Evolutionary conservation across 1,140 invertebrate species (phyloP), one percentile per base, ranked within the genome.

Genomic region (Penaeus indicus): DNA sequence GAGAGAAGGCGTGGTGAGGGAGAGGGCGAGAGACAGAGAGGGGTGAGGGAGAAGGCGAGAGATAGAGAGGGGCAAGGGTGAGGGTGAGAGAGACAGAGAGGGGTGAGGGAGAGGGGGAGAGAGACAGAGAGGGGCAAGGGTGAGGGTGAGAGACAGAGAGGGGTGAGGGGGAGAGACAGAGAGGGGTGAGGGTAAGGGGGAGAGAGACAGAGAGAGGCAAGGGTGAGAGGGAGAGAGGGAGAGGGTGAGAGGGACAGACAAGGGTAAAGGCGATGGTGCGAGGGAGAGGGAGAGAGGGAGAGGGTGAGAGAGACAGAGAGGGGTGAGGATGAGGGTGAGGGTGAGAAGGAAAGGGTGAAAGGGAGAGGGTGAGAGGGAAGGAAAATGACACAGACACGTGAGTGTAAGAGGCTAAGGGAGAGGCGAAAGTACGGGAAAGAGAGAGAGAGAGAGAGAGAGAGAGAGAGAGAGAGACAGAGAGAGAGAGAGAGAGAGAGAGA

Each of bases 151-250:
- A n/a, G 79, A 8, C 4, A 42, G 38, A 42, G 38, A 8, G 21
- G 72, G 38, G 69, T 2, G 19, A 78, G 75, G 38, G 75, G 0
- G 78, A 47, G 78, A 79, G 78, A 79, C 11, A 79, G 77, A 38
- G 38, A 38, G 38, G 38, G 1, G 25, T 32, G 38, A 75, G 18
- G 7, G 69, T 16, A 21, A 78, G 75, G 38, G 75, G 21, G 78
- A 47, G 78, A 80, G 78, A 60, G 78, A 80, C 38, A 80, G 78
- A 80, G 78, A 80, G 78, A 3, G 42, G n/a, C 0, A 3, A 42
- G 42, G 77, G 21, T 13, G 13, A 54, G 60, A 47, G 25, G n/a
- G n/a, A 27, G 63, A 27, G 32, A 60, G 18, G 19, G 63, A 61
- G 32, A 60, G 32, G 54, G 63, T 22, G 32, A 61, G 19, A 32